A percentile compares a stretch with the other conserved stretches of the same genome.
phyloP scores from a whole-genome alignment of 2,113 vertebrate genomes.

The Corythaixoides concolor region DNA sequence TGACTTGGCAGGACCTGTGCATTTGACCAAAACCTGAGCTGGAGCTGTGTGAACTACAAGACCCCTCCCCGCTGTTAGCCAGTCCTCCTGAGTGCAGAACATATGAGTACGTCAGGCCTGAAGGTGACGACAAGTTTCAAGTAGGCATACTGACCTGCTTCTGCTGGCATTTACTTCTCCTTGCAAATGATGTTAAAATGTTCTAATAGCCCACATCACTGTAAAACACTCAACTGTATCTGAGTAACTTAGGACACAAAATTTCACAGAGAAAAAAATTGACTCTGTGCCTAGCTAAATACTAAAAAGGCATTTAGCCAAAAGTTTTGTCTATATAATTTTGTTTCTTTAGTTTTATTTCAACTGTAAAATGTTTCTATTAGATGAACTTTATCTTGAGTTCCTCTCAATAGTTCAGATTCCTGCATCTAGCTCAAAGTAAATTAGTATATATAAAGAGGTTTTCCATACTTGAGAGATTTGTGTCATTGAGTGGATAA shows the following conservation, averaged over 20 bases:
- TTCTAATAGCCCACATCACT: background rate
- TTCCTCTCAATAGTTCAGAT: background rate
- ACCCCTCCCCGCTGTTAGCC: background rate
- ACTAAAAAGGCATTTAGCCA: background rate
- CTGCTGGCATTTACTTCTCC: background rate
- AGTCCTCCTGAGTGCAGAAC: background rate
- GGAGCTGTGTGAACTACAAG: background rate
- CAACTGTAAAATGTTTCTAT: background rate
- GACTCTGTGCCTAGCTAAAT: background rate
- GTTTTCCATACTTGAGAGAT: slow-evolving; percentile 38
- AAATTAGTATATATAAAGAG: slow-evolving; percentile 15
- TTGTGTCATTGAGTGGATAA: background rate
- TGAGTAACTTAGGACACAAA: background rate
- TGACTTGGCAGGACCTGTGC: background rate
- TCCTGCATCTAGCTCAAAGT: background rate
- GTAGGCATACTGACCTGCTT: background rate
- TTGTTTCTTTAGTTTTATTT: slow-evolving; percentile 8
- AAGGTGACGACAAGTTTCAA: background rate
- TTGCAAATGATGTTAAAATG: background rate
- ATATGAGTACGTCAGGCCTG: background rate
- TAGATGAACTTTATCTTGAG: background rate
- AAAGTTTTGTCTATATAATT: background rate
- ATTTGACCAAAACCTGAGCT: background rate
- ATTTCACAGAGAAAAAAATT: background rate
- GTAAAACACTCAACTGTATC: background rate